Base-by-base conservation (phyloP, 2,797 vertebrate species). In the Cyclopterus lumpus region DNA sequence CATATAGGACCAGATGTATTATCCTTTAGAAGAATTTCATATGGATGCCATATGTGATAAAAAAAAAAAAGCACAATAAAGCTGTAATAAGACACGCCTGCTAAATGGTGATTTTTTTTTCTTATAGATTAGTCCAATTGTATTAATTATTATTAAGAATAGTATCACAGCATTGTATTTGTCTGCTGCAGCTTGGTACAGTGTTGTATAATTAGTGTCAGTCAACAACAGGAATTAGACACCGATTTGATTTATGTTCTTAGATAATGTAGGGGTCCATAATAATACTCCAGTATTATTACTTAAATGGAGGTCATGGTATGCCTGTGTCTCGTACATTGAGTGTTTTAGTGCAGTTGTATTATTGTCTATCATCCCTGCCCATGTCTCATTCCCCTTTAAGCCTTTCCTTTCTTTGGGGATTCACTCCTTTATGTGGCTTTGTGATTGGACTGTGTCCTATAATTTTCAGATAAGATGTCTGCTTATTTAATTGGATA, bases 401-500 rank as follows among this genome's bases (percentile, higher is more conserved):
- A 64, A 64, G 48, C 59, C 81, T 73, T 80, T 87, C 77, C 66
- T 86, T 60, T 83, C 86, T 83, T 86, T 77, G 84, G 57, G 80
- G 79, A 78, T 53, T 66, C 24, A 48, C 66, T 84, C 61, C 66
- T 68, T 71, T 76, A 44, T 30, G 69, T 69, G 64, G 48, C 51
- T 66, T 61, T 78, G 67, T 44, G 84, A 85, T 92, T 86, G 69
- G 62, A 82, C 78, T 73, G 77, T 67, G 69, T 89, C 83, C 77
- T 73, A 24, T 87, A 83, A 82, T 84, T 81, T 53, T 84, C 65
- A 83, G 76, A 78, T 79, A 81, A 88, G 79, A 80, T 92, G 88
- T 90, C 85, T 90, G 91, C 91, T 86, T 71, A 88, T 93, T 91
- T 87, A 84, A 95, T 93, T 94, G 88, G 92, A 86, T 88, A 86